Base-by-base conservation (phyloP, 1,140 invertebrate species). In the Bombyx mandarina region DNA sequence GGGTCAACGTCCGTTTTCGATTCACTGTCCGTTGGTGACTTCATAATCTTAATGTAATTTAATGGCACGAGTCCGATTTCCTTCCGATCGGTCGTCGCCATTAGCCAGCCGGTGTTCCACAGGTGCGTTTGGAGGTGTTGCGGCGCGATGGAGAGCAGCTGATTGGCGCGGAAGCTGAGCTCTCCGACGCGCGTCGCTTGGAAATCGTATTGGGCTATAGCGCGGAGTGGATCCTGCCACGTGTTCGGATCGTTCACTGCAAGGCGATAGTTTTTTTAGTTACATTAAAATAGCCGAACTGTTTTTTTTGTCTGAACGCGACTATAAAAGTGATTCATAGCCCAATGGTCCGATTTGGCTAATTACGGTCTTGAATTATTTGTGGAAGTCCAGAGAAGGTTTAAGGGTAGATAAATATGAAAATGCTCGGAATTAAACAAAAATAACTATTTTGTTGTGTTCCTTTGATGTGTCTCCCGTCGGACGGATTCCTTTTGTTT, bases 111-210 rank as follows among this genome's bases (percentile, higher is more conserved):
- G 2, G 92, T 90, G 66, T 91, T 91, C 73, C 72, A 91, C 8
- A 90, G 82, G 67, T 88, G 89, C 51, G 57, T 86, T 79, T 98
- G 96, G 8, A 95, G 84, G 71, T 93, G 91, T 77, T 93, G 93
- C 0, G 97, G 97, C 2, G 97, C 96, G 26, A 99, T 82, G 55
- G 90, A 90, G 3, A 98, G 86, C 51, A 92, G 90, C 73, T 97
- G 94, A 56, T 95, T 95, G 45, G 91, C 89, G 63, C 88, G 88
- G 65, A 98, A 90, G 57, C 91, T 92, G 7, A 99, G 73, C 88
- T 99, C 97, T 57, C 94, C 91, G 0, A 91, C 89, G 9, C 89
- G 90, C 9, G 90, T 88, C 10, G 92, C 93, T 58, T 89, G 84
- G 75, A 97, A 98, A 71, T 95, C 93, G 81, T 93, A 95, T 9